Percentiles rank a stretch among this genome's conserved stretches.
These are phyloP conservation scores for Oegoconia quadripuncta DNA, from an alignment of 2,888 invertebrate genomes.

Conservation along the genomic window DNA sequence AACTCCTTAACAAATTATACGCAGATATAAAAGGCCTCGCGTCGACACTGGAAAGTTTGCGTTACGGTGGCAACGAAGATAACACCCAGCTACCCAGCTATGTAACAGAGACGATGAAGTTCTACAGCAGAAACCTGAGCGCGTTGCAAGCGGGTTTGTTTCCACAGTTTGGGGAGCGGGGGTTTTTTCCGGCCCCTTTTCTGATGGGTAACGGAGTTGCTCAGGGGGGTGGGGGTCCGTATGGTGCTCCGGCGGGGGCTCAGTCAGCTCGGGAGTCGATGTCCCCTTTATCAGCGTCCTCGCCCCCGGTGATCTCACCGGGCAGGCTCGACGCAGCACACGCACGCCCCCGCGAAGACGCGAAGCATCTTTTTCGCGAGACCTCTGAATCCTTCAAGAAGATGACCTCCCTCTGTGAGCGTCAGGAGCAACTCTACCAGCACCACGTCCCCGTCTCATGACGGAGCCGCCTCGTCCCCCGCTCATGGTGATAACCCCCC, in stretches of 20 bases:
- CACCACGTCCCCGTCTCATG: slow-evolving; percentile 78
- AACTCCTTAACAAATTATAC: slow-evolving; percentile 90
- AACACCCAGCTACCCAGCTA: slow-evolving; percentile 64
- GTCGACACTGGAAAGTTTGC: slow-evolving; percentile 81
- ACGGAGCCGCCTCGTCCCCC: slow-evolving; percentile 59
- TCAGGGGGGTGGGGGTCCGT: slow-evolving; percentile 56
- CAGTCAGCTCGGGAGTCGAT: slow-evolving; percentile 66
- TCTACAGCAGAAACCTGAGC: slow-evolving; percentile 67
- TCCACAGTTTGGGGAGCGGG: slow-evolving; percentile 63
- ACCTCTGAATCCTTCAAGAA: slow-evolving; percentile 74
- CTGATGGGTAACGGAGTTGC: slow-evolving; percentile 61
- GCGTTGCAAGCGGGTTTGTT: slow-evolving; percentile 67
- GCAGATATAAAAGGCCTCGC: slow-evolving; percentile 84
- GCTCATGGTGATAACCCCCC: slow-evolving; percentile 65
- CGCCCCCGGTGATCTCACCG: slow-evolving; percentile 69
- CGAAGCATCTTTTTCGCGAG: slow-evolving; percentile 76
- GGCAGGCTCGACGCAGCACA: slow-evolving; percentile 68
- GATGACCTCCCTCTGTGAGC: slow-evolving; percentile 75
- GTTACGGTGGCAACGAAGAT: slow-evolving; percentile 71
- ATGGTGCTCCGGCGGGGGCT: slow-evolving; percentile 61
- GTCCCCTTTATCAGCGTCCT: slow-evolving; percentile 70
- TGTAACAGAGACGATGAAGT: slow-evolving; percentile 73
- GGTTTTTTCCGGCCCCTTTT: slow-evolving; percentile 66
- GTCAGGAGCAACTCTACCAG: slow-evolving; percentile 75
- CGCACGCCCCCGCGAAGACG: slow-evolving; percentile 64